A percentile compares a stretch with the other conserved stretches of the same genome.
These are phyloP conservation scores for Muscicapa adusta DNA, from an alignment of 2,113 vertebrate genomes.

Conservation along the genomic window DNA sequence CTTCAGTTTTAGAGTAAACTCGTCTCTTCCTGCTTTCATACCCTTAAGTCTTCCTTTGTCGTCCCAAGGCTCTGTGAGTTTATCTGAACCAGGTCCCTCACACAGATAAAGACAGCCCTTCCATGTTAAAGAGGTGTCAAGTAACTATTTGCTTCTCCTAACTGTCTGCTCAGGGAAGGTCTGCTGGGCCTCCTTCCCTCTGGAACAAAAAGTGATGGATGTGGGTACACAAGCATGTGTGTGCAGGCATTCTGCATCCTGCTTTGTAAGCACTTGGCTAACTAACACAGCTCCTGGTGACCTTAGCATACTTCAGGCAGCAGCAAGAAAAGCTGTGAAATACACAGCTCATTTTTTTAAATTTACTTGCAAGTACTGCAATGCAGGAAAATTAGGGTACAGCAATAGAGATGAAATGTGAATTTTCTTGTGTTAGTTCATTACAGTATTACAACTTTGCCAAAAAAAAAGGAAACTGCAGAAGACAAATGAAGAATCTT, in stretches of 20 bases:
- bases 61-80: background rate
- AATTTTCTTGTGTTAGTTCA: background rate
- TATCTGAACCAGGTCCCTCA: background rate
- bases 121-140: background rate
- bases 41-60: background rate
- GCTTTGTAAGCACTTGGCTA: background rate
- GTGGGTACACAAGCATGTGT: background rate
- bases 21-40: background rate
- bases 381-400: background rate
- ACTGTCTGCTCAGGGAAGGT: background rate
- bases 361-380: background rate
- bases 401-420: fast-evolving
- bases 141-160: background rate
- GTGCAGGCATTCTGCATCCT: background rate
- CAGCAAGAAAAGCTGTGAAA: background rate
- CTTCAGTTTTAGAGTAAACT: background rate
- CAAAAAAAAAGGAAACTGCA: background rate
- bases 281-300: background rate
- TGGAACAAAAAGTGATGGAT: background rate
- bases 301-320: background rate
- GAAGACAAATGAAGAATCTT: background rate
- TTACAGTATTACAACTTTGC: fast-evolving
- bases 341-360: background rate
- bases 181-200: background rate
- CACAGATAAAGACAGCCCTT: background rate